phyloP scores from a whole-genome alignment of 1,140 invertebrate species.

The Brachionus paranguensis region DNA sequence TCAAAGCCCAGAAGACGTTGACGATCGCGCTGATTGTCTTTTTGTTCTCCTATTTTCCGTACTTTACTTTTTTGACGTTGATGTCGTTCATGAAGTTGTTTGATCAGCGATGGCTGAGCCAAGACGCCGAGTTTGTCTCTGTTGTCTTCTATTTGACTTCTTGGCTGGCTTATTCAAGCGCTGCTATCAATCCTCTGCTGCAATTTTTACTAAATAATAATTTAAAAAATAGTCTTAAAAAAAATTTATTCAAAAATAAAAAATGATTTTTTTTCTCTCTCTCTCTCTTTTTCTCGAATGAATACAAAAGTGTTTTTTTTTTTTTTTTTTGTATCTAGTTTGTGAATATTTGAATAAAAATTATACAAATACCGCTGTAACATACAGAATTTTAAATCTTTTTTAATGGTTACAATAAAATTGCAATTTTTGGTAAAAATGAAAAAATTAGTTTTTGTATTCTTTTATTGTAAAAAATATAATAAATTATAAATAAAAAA shows the following conservation, averaged over 20 bases:
- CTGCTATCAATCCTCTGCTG: constrained; percentile 19
- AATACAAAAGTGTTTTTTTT: too few relatives aligned
- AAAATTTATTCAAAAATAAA: neutral
- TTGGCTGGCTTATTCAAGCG: constrained; percentile 20
- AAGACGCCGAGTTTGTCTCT: neutral
- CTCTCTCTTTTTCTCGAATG: too few relatives aligned
- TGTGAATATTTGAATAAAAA: neutral
- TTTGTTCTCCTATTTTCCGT: constrained; percentile 26
- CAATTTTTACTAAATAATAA: constrained; percentile 32
- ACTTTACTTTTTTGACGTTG: constrained; percentile 22
- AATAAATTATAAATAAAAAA: too few relatives aligned
- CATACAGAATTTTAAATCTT: too few relatives aligned
- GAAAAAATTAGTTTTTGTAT: too few relatives aligned
- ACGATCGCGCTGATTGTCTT: constrained; percentile 21
- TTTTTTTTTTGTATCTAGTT: neutral
- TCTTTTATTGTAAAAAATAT: too few relatives aligned
- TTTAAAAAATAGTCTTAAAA: constrained; percentile 18
- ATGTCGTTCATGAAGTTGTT: neutral
- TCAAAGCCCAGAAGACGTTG: constrained; percentile 29
- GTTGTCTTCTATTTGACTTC: neutral
- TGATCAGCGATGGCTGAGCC: neutral
- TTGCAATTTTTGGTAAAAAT: too few relatives aligned
- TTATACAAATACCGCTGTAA: too few relatives aligned
- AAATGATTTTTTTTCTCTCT: neutral
- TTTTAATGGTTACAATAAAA: too few relatives aligned